Evolutionary conservation across 2,888 invertebrate genomes (phyloP).

Genomic region (Ceramica pisi): DNA sequence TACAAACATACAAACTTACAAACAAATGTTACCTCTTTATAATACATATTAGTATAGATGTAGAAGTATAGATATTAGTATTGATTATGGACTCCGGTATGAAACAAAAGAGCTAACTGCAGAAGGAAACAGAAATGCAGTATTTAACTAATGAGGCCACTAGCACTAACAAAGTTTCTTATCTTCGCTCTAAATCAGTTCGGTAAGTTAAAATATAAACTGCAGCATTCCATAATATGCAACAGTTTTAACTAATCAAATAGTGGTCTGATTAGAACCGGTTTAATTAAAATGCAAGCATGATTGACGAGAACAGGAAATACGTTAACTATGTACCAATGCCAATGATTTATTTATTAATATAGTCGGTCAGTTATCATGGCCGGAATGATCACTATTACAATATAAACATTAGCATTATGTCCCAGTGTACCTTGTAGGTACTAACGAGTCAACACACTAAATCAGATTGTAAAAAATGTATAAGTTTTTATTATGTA

Average conservation of each 20-base stretch:
- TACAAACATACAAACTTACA: too few relatives aligned
- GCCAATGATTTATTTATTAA: constrained; percentile 32
- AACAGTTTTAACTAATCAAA: constrained; percentile 20
- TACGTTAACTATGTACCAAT: constrained; percentile 31
- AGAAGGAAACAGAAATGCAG: background rate
- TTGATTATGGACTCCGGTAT: too few relatives aligned
- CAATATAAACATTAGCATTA: background rate
- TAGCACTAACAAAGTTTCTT: background rate
- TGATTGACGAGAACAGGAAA: constrained; percentile 48
- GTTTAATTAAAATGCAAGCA: constrained; percentile 33
- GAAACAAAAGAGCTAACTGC: too few relatives aligned
- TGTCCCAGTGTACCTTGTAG: background rate
- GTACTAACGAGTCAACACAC: background rate
- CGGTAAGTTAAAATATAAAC: background rate
- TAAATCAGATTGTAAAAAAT: background rate
- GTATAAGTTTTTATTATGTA: too few relatives aligned
- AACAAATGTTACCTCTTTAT: too few relatives aligned
- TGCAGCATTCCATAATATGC: background rate
- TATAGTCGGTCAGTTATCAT: background rate
- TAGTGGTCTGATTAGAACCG: constrained; percentile 10
- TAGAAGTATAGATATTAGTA: too few relatives aligned
- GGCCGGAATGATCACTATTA: constrained; percentile 11
- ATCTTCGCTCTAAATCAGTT: background rate
- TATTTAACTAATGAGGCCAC: background rate
- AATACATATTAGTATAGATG: too few relatives aligned